These are phyloP conservation scores for Polyodon spathula DNA, from an alignment of 2,113 vertebrate genomes.

Conservation along the genomic window DNA sequence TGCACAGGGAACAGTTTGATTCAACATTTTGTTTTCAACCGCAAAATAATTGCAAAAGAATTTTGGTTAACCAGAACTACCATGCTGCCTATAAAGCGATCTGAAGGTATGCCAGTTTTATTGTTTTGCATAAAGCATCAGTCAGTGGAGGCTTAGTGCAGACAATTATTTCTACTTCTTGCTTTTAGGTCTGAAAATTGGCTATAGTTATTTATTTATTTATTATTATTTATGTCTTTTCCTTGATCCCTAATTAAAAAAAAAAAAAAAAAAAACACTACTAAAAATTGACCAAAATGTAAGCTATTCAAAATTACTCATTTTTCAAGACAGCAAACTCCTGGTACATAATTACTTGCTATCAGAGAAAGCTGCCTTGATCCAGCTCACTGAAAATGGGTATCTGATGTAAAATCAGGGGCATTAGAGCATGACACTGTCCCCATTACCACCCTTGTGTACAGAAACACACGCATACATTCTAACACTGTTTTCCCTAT, in stretches of 20 bases:
- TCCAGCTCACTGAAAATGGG: neutral
- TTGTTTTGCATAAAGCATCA: conserved; percentile 61
- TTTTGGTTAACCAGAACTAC: conserved; percentile 89
- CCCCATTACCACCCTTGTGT: neutral
- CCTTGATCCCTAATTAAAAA: neutral
- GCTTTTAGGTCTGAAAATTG: conserved; percentile 64
- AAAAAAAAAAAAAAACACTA: neutral
- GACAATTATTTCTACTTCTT: conserved; percentile 49
- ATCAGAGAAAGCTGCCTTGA: neutral
- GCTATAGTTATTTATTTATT: no score
- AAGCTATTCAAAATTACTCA: neutral
- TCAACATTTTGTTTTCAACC: conserved; percentile 80
- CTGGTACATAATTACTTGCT: neutral
- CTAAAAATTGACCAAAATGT: neutral
- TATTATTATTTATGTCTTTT: neutral
- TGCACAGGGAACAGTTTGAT: conserved; percentile 79
- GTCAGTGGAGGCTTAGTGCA: conserved; percentile 58
- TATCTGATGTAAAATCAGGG: neutral
- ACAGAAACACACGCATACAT: neutral
- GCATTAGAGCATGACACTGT: neutral
- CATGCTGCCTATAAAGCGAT: conserved; percentile 64
- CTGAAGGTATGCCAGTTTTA: conserved; percentile 67
- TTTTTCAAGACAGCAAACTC: neutral
- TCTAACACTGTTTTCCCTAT: neutral
- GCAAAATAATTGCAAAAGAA: conserved; percentile 92